A percentile compares a stretch with the other conserved stretches of the same genome.
Evolutionary conservation across 2,888 invertebrate genomes (phyloP).

Genomic region (Drosophila vallismaia): DNA sequence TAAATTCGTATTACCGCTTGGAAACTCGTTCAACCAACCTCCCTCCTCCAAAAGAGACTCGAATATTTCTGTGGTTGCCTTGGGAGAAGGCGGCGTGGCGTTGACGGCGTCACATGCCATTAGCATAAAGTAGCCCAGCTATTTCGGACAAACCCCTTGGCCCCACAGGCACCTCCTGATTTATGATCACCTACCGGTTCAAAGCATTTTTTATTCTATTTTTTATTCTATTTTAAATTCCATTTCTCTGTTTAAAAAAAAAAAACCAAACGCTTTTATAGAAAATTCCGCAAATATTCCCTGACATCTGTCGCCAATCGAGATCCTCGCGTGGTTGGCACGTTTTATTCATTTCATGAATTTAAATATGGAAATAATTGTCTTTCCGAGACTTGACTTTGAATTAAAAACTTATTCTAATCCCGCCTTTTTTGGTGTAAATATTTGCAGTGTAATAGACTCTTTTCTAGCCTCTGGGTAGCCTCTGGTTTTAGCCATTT

Average conservation of each 20-base stretch:
- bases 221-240: constrained; percentile 19
- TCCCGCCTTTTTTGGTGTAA: constrained; percentile 9
- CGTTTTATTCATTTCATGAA: constrained; percentile 47
- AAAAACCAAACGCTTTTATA: constrained; percentile 24
- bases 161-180: too few relatives aligned
- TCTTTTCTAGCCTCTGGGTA: background rate
- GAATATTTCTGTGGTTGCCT: constrained; percentile 45
- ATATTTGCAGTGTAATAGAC: background rate
- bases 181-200: constrained; percentile 48
- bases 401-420: constrained; percentile 8
- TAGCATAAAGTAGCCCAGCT: constrained; percentile 71
- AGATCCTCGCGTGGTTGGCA: constrained; percentile 62
- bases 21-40: constrained; percentile 28
- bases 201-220: constrained; percentile 49
- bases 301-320: constrained; percentile 26
- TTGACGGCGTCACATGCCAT: constrained; percentile 56
- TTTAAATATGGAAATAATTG: constrained; percentile 19
- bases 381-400: constrained; percentile 15
- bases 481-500: constrained; percentile 10
- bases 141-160: constrained; percentile 50
- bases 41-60: constrained; percentile 16
- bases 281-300: constrained; percentile 58
- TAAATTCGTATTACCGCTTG: constrained; percentile 21
- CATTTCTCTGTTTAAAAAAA: constrained; percentile 48
- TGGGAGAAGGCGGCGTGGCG: constrained; percentile 23